Evolutionary conservation across 2,888 invertebrate genomes (phyloP).

Genomic region (Drosophila setosimentum): DNA sequence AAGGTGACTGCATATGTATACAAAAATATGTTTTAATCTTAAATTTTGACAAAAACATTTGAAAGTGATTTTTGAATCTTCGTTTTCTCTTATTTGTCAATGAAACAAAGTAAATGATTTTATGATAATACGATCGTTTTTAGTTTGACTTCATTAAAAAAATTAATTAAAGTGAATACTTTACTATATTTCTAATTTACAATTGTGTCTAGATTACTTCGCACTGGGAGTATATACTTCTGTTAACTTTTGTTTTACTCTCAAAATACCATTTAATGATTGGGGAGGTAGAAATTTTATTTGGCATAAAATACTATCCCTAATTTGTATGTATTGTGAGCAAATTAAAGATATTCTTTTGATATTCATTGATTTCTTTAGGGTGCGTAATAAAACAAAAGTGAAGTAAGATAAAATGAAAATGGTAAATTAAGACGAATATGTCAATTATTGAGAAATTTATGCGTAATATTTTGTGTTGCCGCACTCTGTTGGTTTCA

Average conservation of each 20-base stretch:
- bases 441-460: conserved; percentile 6
- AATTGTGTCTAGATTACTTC: not conserved
- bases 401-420: not conserved
- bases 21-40: conserved; percentile 4
- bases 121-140: not conserved
- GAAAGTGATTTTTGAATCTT: not conserved
- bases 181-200: not conserved
- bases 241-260: not conserved
- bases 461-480: conserved; percentile 13
- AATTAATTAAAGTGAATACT: not conserved
- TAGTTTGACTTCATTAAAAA: not conserved
- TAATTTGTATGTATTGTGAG: not conserved
- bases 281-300: not conserved
- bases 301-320: not conserved
- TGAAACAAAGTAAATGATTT: not conserved
- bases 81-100: not conserved
- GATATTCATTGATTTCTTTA: not conserved
- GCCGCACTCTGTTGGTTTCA: conserved; percentile 23
- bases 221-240: not conserved
- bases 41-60: not conserved
- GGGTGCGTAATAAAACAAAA: not conserved
- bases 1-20: conserved; percentile 13
- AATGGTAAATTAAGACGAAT: conserved; percentile 6
- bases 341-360: not conserved
- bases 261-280: not conserved